Evolutionary conservation across 1,140 invertebrate genomes (phyloP).

Genomic region (Microplitis mediator): DNA sequence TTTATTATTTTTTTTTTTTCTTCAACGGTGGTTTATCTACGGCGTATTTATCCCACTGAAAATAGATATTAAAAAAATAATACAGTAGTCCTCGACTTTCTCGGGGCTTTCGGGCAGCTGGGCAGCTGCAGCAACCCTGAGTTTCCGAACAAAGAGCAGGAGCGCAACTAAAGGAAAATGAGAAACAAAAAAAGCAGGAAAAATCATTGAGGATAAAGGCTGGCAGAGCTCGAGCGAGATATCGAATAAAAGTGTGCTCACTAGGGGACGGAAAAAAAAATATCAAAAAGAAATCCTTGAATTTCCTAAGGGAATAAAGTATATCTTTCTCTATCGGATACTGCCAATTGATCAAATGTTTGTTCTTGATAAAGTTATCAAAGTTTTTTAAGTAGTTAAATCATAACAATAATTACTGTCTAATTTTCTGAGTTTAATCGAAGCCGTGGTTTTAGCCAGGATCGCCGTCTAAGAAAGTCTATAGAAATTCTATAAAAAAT

Average conservation of each 20-base stretch:
- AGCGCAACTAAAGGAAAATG: background rate
- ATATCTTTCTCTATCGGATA: slow-evolving; percentile 4
- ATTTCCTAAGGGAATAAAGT: slow-evolving; percentile 32
- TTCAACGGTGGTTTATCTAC: slow-evolving; percentile 1
- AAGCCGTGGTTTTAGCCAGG: no score
- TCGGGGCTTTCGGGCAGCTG: background rate
- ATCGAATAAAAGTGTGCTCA: slow-evolving; percentile 18
- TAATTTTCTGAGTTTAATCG: background rate
- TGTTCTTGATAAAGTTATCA: background rate
- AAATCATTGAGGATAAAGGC: slow-evolving; percentile 13
- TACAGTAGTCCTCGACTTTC: background rate
- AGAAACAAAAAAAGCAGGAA: slow-evolving; percentile 14
- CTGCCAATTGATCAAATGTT: background rate
- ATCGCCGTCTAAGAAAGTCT: no score
- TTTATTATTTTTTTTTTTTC: background rate
- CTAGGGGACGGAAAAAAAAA: slow-evolving; percentile 3
- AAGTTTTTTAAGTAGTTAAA: background rate
- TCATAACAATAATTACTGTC: no score
- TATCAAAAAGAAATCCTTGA: slow-evolving; percentile 15
- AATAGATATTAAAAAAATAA: background rate
- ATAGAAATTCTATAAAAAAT: no score
- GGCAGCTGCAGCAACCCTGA: background rate
- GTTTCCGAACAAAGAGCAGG: slow-evolving; percentile 2
- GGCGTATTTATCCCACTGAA: background rate
- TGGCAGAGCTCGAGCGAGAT: slow-evolving; percentile 13